Evolutionary conservation across 2,797 vertebrate species (phyloP), one percentile per base, ranked within the genome.

Genomic region (Notoglanidium macrostoma): DNA sequence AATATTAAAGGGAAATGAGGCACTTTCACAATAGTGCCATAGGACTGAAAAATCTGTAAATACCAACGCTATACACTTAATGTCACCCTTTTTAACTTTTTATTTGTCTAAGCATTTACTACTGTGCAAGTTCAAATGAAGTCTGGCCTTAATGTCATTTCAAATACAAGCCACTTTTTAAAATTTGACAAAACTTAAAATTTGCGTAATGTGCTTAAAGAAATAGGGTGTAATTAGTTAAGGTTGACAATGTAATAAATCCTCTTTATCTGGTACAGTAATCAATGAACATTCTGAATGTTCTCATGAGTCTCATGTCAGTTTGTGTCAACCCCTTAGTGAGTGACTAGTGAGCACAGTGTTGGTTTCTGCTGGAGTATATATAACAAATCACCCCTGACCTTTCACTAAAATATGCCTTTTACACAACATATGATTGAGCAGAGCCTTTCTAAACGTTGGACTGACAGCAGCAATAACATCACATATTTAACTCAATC

Each of bases 391-490:
- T 87, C 84, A 84, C 17, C 3, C 5, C 40, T 88, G 89, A 90
- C 88, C 87, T 90, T 91, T 88, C 51, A 32, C 49, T 85, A 59
- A 85, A 86, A 51, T 87, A 85, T 87, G 23, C 79, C 74, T 83
- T 85, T 87, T 54, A 21, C 51, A 85, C 32, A 87, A 84, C 32
- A 86, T 61, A 82, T 26, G 49, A 81, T 29, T 61, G 29, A 78
- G 55, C 81, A 72, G 40, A 51, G 40, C 63, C 44, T 67, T 23
- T 19, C 26, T 68, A 82, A 84, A 86, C 76, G 79, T 61, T 59
- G 54, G 83, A 84, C 83, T 79, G 77, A 88, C 89, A 89, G 70
- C 81, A 55, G 61, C 49, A 77, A 88, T 88, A 77, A 87, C 77
- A 72, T 89, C 86, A 87, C 72, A 63, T 76, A 76, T 83, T 83